phyloP scores from a whole-genome alignment of 1,140 invertebrate genomes.

The Mylabris phalerata region DNA sequence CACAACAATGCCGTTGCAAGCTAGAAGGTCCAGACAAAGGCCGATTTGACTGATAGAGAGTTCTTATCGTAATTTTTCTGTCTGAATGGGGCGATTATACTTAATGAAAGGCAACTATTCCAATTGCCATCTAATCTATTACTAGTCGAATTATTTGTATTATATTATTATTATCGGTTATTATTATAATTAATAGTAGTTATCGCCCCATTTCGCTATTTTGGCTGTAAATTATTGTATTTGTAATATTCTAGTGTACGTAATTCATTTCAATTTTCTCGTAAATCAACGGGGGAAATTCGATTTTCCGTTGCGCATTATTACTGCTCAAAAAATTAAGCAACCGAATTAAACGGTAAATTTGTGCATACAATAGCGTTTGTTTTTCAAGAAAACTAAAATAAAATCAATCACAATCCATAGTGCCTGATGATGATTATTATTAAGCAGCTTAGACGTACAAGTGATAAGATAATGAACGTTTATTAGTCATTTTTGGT shows the following conservation, averaged over 20 bases:
- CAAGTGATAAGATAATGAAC: slow-evolving; percentile 21
- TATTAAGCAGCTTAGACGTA: slow-evolving; percentile 21
- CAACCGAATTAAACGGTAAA: too few species aligned
- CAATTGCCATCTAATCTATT: not conserved
- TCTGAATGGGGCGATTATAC: too few species aligned
- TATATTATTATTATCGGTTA: slow-evolving; percentile 6
- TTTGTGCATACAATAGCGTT: too few species aligned
- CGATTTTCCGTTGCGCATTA: too few species aligned
- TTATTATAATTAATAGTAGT: slow-evolving; percentile 9
- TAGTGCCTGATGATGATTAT: slow-evolving; percentile 18
- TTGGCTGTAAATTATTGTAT: slow-evolving; percentile 15
- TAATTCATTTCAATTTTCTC: too few species aligned
- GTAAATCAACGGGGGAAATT: too few species aligned
- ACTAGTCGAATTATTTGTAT: slow-evolving; percentile 12
- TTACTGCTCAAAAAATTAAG: too few species aligned
- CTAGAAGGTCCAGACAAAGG: slow-evolving; percentile 44
- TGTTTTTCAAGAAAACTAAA: not conserved
- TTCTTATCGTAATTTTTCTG: slow-evolving; percentile 47
- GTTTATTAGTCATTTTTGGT: slow-evolving; percentile 23
- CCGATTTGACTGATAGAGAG: slow-evolving; percentile 49
- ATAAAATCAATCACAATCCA: slow-evolving; percentile 22
- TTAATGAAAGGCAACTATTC: not conserved
- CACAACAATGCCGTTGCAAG: slow-evolving; percentile 54
- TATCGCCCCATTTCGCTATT: slow-evolving; percentile 8
- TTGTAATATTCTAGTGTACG: not conserved